A percentile compares a stretch with the other conserved stretches of the same genome.
Evolutionary conservation across 2,888 invertebrate species (phyloP).

Genomic region (Synanthedon formicaeformis): DNA sequence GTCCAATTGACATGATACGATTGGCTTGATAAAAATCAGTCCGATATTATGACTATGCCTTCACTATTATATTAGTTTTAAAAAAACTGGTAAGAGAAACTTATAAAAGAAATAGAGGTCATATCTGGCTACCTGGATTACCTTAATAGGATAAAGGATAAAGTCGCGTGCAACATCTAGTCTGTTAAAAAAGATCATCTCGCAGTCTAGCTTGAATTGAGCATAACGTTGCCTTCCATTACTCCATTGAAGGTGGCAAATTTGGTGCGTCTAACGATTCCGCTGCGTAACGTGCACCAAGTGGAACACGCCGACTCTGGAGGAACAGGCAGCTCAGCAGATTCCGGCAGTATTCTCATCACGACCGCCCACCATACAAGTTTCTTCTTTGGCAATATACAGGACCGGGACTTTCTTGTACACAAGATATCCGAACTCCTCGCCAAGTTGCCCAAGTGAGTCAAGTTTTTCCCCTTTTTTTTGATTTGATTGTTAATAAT

Average conservation of each 20-base stretch:
- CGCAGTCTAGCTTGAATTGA: too few relatives aligned
- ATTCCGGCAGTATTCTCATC: conserved; percentile 78
- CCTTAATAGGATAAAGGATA: too few relatives aligned
- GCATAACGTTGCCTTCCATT: background rate
- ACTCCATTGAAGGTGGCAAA: conserved; percentile 73
- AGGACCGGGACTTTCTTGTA: conserved; percentile 88
- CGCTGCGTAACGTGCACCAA: conserved; percentile 83
- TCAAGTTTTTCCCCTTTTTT: conserved; percentile 4
- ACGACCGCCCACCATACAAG: conserved; percentile 84
- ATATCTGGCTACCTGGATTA: too few relatives aligned
- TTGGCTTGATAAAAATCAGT: too few relatives aligned
- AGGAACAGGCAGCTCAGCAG: conserved; percentile 72
- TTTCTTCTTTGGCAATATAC: conserved; percentile 90
- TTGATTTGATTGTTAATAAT: too few relatives aligned
- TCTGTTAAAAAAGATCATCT: too few relatives aligned
- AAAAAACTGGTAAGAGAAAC: too few relatives aligned
- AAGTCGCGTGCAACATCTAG: too few relatives aligned
- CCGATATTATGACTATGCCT: too few relatives aligned
- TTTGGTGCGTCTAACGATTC: conserved; percentile 89
- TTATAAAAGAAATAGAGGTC: too few relatives aligned
- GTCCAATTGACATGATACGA: too few relatives aligned
- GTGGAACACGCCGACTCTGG: conserved; percentile 83
- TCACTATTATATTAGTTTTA: too few relatives aligned
- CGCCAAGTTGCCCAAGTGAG: conserved; percentile 73
- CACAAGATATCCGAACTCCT: conserved; percentile 91